Percentiles rank a stretch among this genome's conserved stretches.
Evolutionary conservation across 1,140 invertebrate species (phyloP).

Genomic region (Eupeodes corollae): DNA sequence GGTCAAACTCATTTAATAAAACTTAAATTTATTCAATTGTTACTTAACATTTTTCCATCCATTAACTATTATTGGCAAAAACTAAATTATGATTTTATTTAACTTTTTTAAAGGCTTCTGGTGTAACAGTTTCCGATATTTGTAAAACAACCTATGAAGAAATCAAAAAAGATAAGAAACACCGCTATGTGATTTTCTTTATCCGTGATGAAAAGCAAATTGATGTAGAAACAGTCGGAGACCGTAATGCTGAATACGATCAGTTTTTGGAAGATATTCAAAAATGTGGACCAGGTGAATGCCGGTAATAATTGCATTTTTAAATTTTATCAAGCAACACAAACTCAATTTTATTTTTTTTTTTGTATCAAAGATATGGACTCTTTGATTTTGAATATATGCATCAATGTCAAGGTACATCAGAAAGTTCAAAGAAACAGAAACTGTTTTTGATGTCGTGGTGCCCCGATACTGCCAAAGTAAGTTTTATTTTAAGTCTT

Average conservation of each 20-base stretch:
- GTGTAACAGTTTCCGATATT: constrained; percentile 86
- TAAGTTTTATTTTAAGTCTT: constrained; percentile 5
- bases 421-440: constrained; percentile 88
- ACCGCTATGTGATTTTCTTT: constrained; percentile 91
- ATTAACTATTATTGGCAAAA: no score
- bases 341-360: neutral
- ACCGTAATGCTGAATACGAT: constrained; percentile 78
- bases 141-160: constrained; percentile 93
- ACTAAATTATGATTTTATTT: neutral
- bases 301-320: constrained; percentile 46
- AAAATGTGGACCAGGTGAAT: constrained; percentile 77
- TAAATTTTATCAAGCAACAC: neutral
- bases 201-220: constrained; percentile 92
- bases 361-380: constrained; percentile 52
- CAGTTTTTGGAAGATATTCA: constrained; percentile 83
- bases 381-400: constrained; percentile 92
- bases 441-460: constrained; percentile 93
- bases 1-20: no score
- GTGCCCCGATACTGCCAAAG: constrained; percentile 91
- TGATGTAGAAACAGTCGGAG: constrained; percentile 78
- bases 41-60: no score
- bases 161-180: constrained; percentile 95
- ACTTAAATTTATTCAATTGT: no score
- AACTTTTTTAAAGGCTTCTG: constrained; percentile 66
- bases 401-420: constrained; percentile 87